These are phyloP conservation scores for Megaceryle maxima DNA, from an alignment of 2,113 vertebrate species.

Conservation along the genomic window DNA sequence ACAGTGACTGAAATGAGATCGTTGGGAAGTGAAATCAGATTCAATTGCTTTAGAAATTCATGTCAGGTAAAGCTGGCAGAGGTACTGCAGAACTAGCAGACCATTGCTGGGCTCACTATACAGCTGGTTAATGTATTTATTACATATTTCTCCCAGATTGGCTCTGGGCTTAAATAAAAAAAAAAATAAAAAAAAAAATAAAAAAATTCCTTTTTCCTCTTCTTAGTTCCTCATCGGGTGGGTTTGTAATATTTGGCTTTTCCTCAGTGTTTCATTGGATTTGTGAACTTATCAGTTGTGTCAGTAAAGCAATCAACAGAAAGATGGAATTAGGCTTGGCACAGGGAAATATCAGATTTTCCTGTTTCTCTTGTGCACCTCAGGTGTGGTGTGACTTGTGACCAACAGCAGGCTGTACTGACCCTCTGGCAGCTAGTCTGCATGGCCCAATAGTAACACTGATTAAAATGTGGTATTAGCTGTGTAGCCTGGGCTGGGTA, in stretches of 20 bases:
- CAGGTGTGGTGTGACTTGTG: background rate
- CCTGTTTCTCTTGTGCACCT: background rate
- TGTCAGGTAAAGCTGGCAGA: background rate
- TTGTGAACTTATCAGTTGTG: background rate
- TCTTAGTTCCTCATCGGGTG: background rate
- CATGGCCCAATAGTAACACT: background rate
- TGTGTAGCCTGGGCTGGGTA: background rate
- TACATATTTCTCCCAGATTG: background rate
- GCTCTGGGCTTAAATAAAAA: background rate
- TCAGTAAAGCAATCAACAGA: background rate
- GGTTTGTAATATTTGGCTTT: background rate
- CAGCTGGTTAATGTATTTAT: slow-evolving; percentile 32
- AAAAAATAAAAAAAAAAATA: background rate
- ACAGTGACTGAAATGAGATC: background rate
- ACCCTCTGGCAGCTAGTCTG: background rate
- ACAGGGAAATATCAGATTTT: background rate
- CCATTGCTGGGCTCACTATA: background rate
- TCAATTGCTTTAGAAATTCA: slow-evolving; percentile 45
- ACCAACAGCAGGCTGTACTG: background rate
- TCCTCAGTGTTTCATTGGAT: background rate
- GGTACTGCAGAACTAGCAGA: background rate
- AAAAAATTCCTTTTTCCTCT: background rate
- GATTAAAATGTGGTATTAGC: background rate
- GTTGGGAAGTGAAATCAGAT: slow-evolving; percentile 1
- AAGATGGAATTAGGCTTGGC: background rate